Conservation (phyloP, 1,140 invertebrate genomes). For the Lycorma delicatula region DNA sequence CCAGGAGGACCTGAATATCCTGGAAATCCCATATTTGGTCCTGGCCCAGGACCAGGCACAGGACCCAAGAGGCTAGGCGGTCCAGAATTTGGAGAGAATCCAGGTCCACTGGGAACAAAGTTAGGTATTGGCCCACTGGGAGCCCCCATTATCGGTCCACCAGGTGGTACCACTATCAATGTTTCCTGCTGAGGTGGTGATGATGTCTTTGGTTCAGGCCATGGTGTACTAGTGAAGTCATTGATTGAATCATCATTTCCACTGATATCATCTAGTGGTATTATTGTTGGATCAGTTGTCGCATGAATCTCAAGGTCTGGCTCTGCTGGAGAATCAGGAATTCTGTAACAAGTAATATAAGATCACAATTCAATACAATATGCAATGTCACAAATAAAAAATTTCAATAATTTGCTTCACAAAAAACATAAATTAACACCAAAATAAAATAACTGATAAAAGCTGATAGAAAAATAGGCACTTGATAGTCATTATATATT, state of each 20-base stretch:
- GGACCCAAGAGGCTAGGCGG: neutral
- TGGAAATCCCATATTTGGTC: conserved; percentile 1
- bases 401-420: too few species aligned
- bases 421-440: too few species aligned
- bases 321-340: conserved; percentile 78
- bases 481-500: neutral
- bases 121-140: neutral
- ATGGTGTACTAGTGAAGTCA: conserved; percentile 61
- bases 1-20: neutral
- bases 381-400: too few species aligned
- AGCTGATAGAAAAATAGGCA: neutral
- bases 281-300: conserved; percentile 64
- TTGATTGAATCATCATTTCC: conserved; percentile 69
- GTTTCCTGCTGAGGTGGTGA: conserved; percentile 36
- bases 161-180: neutral
- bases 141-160: neutral
- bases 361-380: neutral
- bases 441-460: too few species aligned
- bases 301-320: conserved; percentile 72
- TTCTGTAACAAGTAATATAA: conserved; percentile 37
- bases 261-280: conserved; percentile 80
- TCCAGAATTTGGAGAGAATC: neutral
- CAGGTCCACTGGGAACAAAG: neutral
- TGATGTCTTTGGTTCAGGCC: conserved; percentile 69
- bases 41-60: too few species aligned